A percentile compares a stretch with the other conserved stretches of the same genome.
phyloP scores from a whole-genome alignment of 2,797 vertebrate species.

The Pseudotriccus pelzelni region DNA sequence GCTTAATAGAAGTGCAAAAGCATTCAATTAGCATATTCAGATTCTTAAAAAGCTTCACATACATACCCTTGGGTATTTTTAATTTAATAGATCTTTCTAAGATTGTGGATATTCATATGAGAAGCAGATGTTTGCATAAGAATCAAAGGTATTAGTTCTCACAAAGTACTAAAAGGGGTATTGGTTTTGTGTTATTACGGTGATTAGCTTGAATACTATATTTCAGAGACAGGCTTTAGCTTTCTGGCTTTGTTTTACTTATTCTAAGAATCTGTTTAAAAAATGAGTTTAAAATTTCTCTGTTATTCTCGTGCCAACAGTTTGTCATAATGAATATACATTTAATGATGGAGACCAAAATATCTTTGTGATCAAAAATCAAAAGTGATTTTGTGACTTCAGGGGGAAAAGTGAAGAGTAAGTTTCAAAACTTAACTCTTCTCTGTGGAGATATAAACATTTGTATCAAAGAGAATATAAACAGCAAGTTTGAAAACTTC shows the following conservation, averaged over 20 bases:
- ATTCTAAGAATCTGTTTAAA: neutral
- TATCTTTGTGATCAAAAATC: neutral
- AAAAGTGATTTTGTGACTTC: neutral
- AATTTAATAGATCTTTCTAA: neutral
- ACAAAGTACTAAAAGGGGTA: neutral
- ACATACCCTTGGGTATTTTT: neutral
- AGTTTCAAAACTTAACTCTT: neutral
- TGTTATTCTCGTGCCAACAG: neutral
- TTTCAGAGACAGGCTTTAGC: neutral
- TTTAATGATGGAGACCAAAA: neutral
- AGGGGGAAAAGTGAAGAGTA: neutral
- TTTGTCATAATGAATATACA: neutral
- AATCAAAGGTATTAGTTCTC: neutral
- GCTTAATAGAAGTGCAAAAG: neutral
- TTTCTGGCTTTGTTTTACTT: neutral
- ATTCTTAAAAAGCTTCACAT: neutral
- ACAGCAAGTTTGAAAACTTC: neutral
- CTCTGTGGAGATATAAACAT: neutral
- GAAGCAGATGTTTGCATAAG: conserved; percentile 20
- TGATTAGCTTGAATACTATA: neutral
- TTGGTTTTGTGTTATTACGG: neutral
- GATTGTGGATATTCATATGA: conserved; percentile 4
- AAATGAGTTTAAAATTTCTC: neutral
- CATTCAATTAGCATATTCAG: conserved; percentile 1
- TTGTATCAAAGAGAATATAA: neutral